These are phyloP conservation scores for Mormyrus lacerda DNA, from an alignment of 2,113 vertebrate species.

Conservation along the genomic window DNA sequence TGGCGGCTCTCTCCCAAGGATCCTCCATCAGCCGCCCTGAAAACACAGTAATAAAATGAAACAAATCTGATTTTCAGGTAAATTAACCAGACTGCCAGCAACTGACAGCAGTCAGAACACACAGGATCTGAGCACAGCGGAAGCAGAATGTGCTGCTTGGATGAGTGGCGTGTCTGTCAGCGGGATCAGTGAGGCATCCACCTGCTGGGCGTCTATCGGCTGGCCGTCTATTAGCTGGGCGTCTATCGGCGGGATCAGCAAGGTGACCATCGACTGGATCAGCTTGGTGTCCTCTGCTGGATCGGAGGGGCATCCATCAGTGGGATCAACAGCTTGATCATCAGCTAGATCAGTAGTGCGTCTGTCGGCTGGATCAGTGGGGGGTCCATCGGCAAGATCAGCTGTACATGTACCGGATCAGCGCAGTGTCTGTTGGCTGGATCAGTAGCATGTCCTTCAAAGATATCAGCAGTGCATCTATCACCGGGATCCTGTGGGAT, in stretches of 20 bases:
- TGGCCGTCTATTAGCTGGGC: background rate
- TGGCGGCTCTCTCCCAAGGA: constrained; percentile 74
- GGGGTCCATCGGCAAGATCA: background rate
- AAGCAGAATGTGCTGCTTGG: constrained; percentile 36
- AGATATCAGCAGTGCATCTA: background rate
- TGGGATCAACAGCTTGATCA: background rate
- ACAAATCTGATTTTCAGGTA: constrained; percentile 85
- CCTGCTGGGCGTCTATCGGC: background rate
- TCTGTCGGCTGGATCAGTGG: background rate
- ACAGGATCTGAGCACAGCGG: constrained; percentile 67
- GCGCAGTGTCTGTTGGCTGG: background rate
- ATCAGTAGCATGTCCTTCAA: background rate
- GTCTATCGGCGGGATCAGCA: background rate
- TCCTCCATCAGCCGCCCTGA: constrained; percentile 75
- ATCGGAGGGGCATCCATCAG: background rate
- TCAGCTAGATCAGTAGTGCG: background rate
- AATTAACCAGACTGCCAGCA: constrained; percentile 80
- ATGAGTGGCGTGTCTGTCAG: constrained; percentile 1
- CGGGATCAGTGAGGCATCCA: background rate
- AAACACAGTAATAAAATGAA: constrained; percentile 83
- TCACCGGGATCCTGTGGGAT: background rate
- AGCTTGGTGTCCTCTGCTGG: background rate
- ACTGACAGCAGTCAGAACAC: constrained; percentile 72
- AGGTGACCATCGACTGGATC: background rate
- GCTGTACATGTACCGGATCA: background rate